A percentile compares a stretch with the other conserved stretches of the same genome.
Conservation (phyloP, 2,888 invertebrate species). For the Dioctria rufipes region DNA sequence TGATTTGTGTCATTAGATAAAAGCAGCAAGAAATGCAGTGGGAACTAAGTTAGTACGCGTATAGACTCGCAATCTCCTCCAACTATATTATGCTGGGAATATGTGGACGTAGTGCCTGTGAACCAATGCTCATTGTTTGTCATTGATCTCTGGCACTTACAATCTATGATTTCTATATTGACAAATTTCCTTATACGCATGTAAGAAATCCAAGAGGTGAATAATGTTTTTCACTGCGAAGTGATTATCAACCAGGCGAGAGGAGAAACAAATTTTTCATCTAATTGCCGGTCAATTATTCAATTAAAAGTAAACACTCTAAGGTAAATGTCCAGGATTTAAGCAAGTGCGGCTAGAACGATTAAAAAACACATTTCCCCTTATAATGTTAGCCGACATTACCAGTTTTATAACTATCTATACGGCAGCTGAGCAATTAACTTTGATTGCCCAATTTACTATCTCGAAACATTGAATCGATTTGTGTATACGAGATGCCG, state of each 20-base stretch:
- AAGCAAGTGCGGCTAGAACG: neutral
- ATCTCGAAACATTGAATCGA: neutral
- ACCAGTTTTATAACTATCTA: slow-evolving; percentile 16
- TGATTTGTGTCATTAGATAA: slow-evolving; percentile 51
- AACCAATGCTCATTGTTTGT: neutral
- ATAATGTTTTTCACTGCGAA: neutral
- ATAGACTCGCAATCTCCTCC: neutral
- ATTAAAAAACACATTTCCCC: neutral
- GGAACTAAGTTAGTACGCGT: neutral
- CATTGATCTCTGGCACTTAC: neutral
- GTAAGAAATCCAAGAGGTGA: neutral
- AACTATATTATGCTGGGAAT: neutral
- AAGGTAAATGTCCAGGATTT: neutral
- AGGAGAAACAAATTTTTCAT: too few species aligned
- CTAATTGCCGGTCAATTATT: neutral
- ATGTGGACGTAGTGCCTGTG: too few species aligned
- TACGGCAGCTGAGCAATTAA: slow-evolving; percentile 22
- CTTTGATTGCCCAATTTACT: slow-evolving; percentile 42
- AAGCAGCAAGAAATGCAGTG: slow-evolving; percentile 13
- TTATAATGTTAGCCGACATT: neutral
- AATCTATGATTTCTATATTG: neutral
- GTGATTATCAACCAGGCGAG: neutral
- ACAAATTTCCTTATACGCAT: neutral
- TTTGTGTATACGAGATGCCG: neutral
- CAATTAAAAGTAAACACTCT: neutral